Evolutionary conservation across 1,140 invertebrate genomes (phyloP).

Genomic region (Drosophila lowei): DNA sequence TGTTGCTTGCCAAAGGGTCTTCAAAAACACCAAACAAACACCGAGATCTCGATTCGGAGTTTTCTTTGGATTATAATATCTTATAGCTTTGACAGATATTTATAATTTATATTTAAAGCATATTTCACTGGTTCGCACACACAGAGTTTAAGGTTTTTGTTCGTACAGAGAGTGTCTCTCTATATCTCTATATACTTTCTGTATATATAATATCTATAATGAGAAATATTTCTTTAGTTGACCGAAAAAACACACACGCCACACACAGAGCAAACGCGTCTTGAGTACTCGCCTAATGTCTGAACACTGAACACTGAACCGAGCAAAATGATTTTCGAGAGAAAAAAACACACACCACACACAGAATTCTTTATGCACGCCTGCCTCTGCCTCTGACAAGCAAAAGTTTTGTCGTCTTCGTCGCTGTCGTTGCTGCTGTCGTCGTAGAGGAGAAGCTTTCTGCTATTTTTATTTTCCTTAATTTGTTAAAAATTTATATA

Average conservation of each 20-base stretch:
- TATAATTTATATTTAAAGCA: no score
- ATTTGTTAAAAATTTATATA: conserved; percentile 40
- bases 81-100: neutral
- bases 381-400: conserved; percentile 13
- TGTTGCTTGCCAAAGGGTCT: conserved; percentile 10
- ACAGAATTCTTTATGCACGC: conserved; percentile 43
- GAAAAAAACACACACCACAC: conserved; percentile 31
- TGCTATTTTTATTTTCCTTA: conserved; percentile 61
- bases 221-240: conserved; percentile 18
- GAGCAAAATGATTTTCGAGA: conserved; percentile 54
- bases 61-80: neutral
- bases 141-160: neutral
- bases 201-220: conserved; percentile 24
- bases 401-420: conserved; percentile 59
- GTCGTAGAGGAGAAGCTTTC: conserved; percentile 48
- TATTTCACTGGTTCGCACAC: conserved; percentile 1
- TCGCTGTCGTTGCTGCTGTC: no score
- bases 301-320: conserved; percentile 65
- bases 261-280: conserved; percentile 51
- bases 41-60: conserved; percentile 5
- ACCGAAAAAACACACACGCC: conserved; percentile 9
- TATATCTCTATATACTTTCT: conserved; percentile 28
- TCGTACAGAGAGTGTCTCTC: conserved; percentile 14
- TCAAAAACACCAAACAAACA: conserved; percentile 16
- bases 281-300: conserved; percentile 60